Evolutionary conservation across 2,888 invertebrate genomes (phyloP), one percentile per base, ranked within the genome.

Genomic region (Luperina nickerlii): DNA sequence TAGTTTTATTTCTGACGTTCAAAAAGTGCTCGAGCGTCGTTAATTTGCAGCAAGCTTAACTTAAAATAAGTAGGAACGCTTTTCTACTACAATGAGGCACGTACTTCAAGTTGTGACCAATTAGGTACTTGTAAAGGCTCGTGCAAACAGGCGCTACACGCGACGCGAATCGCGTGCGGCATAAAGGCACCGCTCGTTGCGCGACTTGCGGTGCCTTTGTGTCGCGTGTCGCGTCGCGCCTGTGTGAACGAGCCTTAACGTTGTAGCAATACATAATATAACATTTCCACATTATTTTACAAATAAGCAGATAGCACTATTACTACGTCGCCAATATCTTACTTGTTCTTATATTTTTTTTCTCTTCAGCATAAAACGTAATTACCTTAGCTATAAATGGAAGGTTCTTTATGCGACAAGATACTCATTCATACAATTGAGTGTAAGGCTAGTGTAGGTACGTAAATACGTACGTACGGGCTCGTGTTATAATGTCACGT

Each of bases 341-440:
- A 63, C 9, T 15, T 20, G 8, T 67, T n/a, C 42, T 72, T 78
- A 42, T 74, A n/a, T 54, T 38, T 73, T 72, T 75, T 70, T 79
- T 48, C 18, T 76, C 24, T 68, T 38, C 8, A 27, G 7, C 27
- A 66, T 76, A 38, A 60, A 73, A 72, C 45, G 48, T 63, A 78
- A 77, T 74, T 65, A 79, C 78, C 85, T 84, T 80, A 74, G n/a
- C 45, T 54, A 79, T 74, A 76, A 78, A 79, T 81, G 75, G 48
- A 82, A 84, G 82, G 73, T 77, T 77, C n/a, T 87, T 84, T 84
- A 84, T 82, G 78, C 78, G 78, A 76, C 78, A 74, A 70, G 71
- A 74, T 68, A 66, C 70, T 80, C 82, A 87, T 85, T 85, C 78
- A 87, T 85, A 70, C 42, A 71, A 62, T 81, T 71, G 85, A 70